Conservation (phyloP, 2,797 vertebrate genomes). For the Bufotes viridis region DNA sequence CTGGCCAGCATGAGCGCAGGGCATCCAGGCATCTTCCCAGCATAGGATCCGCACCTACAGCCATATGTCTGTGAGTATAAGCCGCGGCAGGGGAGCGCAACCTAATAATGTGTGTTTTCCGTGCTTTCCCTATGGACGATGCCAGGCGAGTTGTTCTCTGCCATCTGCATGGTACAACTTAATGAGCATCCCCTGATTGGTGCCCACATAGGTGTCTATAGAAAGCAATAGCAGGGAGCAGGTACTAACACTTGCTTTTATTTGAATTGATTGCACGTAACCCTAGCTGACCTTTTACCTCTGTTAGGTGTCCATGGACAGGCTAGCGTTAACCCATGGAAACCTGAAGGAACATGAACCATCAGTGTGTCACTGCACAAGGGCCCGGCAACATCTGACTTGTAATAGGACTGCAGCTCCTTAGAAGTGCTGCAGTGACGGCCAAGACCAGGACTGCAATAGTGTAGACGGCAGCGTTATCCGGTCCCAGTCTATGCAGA, state of each 20-base stretch:
- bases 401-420: conserved; percentile 41
- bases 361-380: background rate
- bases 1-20: conserved; percentile 36
- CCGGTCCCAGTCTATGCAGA: background rate
- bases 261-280: background rate
- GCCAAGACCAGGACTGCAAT: conserved; percentile 42
- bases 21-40: conserved; percentile 36
- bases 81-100: background rate
- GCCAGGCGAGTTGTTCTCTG: background rate
- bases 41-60: conserved; percentile 49
- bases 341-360: background rate
- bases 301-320: background rate
- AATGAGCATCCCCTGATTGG: background rate
- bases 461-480: background rate
- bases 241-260: background rate
- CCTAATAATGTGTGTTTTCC: background rate
- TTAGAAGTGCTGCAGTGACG: conserved; percentile 53
- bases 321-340: background rate
- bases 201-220: background rate
- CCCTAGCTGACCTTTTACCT: background rate
- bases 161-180: background rate
- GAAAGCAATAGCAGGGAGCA: background rate
- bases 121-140: conserved; percentile 9
- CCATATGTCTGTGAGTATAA: conserved; percentile 61
- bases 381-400: conserved; percentile 12